A percentile compares a stretch with the other conserved stretches of the same genome.
phyloP scores from a whole-genome alignment of 2,113 vertebrate species.

The Herpetotheres cachinnans region DNA sequence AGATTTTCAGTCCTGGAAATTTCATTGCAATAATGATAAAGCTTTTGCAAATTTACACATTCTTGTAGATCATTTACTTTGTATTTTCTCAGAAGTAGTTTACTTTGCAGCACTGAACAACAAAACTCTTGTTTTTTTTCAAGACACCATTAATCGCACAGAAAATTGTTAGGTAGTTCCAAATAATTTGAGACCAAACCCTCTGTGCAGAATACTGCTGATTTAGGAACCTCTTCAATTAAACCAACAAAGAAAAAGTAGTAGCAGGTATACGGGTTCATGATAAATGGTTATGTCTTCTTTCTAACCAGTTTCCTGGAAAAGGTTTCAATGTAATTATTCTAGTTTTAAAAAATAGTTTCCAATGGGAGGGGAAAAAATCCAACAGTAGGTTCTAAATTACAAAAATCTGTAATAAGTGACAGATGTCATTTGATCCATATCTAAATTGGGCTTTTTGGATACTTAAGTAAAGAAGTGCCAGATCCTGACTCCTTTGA shows the following conservation, averaged over 20 bases:
- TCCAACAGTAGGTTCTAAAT: not conserved
- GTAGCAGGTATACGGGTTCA: not conserved
- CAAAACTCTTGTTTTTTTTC: not conserved
- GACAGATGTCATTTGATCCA: not conserved
- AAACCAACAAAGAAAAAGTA: not conserved
- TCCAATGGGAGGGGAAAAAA: not conserved
- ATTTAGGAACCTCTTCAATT: not conserved
- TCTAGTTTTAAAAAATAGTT: not conserved
- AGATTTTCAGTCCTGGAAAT: constrained; percentile 79
- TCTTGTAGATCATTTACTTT: constrained; percentile 77
- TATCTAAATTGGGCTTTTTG: not conserved
- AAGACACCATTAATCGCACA: not conserved
- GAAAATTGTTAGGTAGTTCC: not conserved
- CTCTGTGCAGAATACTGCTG: not conserved
- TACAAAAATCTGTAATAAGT: not conserved
- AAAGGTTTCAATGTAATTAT: not conserved
- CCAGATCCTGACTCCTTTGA: not conserved
- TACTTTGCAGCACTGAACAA: not conserved
- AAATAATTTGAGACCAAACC: not conserved
- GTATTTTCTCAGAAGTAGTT: constrained; percentile 36
- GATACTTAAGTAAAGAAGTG: not conserved
- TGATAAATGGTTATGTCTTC: not conserved
- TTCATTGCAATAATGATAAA: constrained; percentile 83
- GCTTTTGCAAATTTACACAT: constrained; percentile 76
- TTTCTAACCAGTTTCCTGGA: not conserved